Evolutionary conservation across 2,797 vertebrate genomes (phyloP).

Genomic region (Schizopygopsis pylzovi): DNA sequence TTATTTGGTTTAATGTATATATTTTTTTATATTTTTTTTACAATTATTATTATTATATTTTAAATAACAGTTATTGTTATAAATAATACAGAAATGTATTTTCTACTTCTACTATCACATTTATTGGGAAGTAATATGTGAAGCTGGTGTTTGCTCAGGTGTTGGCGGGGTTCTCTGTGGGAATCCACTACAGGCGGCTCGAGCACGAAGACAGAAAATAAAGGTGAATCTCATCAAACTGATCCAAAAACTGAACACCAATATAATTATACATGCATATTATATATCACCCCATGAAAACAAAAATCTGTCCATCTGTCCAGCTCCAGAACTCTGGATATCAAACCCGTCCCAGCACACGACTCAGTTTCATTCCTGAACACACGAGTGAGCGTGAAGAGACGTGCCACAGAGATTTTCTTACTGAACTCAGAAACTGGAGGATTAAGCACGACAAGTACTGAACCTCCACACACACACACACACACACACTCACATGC

Average conservation of each 20-base stretch:
- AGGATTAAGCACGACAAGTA: constrained; percentile 77
- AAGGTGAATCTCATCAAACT: constrained; percentile 71
- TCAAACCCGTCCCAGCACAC: constrained; percentile 52
- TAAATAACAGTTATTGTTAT: not conserved
- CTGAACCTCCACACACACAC: not conserved
- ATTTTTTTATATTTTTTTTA: too few relatives aligned
- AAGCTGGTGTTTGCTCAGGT: constrained; percentile 73
- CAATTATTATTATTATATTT: not conserved
- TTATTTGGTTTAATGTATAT: not conserved
- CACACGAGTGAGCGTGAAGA: constrained; percentile 73
- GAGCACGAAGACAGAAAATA: constrained; percentile 80
- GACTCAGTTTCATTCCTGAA: constrained; percentile 71
- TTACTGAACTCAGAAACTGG: constrained; percentile 77
- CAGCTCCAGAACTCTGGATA: not conserved
- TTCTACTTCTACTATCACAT: not conserved
- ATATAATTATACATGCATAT: not conserved
- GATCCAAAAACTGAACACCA: not conserved
- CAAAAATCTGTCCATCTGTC: not conserved
- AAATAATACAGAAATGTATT: not conserved
- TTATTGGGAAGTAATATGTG: not conserved
- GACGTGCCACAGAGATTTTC: constrained; percentile 63
- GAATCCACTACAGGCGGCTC: constrained; percentile 87
- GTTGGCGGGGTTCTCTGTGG: constrained; percentile 84
- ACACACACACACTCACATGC: too few relatives aligned
- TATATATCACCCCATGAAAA: not conserved